Percentiles rank a stretch among this genome's conserved stretches.
These are phyloP conservation scores for Bubalus kerabau DNA, from an alignment of 2,113 vertebrate species.

Conservation along the genomic window DNA sequence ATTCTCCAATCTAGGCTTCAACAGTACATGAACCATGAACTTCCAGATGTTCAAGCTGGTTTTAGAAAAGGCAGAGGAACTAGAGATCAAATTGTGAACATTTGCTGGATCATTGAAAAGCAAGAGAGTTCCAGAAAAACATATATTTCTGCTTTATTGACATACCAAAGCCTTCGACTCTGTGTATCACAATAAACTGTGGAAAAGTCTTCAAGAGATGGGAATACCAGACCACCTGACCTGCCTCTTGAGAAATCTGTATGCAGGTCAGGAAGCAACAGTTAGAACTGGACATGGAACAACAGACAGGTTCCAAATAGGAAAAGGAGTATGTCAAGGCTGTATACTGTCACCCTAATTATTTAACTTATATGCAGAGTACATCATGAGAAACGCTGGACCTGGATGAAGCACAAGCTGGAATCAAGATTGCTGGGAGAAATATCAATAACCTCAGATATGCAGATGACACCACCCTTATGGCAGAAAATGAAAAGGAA, in stretches of 20 bases:
- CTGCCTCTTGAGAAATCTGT: background rate
- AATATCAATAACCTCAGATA: background rate
- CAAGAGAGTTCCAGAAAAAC: background rate
- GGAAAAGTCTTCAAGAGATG: background rate
- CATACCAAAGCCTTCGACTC: background rate
- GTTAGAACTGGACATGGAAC: background rate
- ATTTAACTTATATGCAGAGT: background rate
- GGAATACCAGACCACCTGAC: background rate
- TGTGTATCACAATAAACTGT: background rate
- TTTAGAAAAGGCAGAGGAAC: background rate
- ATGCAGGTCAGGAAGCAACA: background rate
- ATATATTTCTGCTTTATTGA: background rate
- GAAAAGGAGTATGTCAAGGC: background rate
- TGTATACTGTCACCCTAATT: background rate
- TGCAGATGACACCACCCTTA: background rate
- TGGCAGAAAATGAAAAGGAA: background rate
- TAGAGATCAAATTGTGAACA: background rate
- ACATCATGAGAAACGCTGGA: background rate
- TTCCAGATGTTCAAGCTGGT: background rate
- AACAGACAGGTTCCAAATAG: background rate
- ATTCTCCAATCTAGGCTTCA: background rate
- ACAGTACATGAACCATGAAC: background rate
- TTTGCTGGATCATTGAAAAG: background rate
- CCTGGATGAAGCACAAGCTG: background rate
- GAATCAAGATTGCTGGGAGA: background rate